Percentiles rank a stretch among this genome's conserved stretches.
Conservation (phyloP, 2,888 invertebrate genomes). For the Cryptocheilus praepositus region DNA sequence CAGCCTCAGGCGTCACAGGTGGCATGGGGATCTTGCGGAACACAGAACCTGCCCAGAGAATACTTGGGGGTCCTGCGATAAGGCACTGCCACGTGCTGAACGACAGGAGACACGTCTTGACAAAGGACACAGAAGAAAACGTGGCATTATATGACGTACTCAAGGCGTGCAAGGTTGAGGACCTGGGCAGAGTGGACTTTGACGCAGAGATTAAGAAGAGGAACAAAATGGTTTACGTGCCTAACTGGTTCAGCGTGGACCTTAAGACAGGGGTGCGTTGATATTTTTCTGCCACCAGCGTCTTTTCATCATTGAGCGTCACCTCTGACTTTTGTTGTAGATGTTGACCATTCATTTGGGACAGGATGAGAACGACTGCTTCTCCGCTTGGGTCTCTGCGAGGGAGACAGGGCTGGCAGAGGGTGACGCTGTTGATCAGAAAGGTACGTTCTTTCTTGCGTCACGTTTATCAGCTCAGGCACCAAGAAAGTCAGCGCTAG, state of each 20-base stretch:
- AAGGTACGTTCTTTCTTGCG: constrained; percentile 75
- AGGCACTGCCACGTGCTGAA: constrained; percentile 94
- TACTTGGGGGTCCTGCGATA: constrained; percentile 94
- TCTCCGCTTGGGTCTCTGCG: constrained; percentile 98
- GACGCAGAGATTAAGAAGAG: constrained; percentile 94
- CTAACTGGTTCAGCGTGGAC: constrained; percentile 99
- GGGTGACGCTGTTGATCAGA: constrained; percentile 85
- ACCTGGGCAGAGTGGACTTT: constrained; percentile 92
- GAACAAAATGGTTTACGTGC: constrained; percentile 95
- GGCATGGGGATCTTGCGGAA: constrained; percentile 67
- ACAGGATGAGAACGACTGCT: constrained; percentile 98
- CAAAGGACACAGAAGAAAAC: constrained; percentile 94
- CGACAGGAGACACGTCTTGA: constrained; percentile 96
- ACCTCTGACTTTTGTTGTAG: too few relatives aligned
- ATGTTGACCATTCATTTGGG: constrained; percentile 98
- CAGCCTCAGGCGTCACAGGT: constrained; percentile 58
- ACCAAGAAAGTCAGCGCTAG: too few relatives aligned
- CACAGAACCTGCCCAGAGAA: constrained; percentile 75
- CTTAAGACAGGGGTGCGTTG: constrained; percentile 92
- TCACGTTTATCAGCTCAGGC: too few relatives aligned
- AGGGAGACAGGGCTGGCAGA: constrained; percentile 92
- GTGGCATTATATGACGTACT: constrained; percentile 96
- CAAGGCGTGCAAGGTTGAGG: constrained; percentile 90
- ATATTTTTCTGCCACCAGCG: too few relatives aligned
- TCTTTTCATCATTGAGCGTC: too few relatives aligned